Evolutionary conservation across 2,797 vertebrate genomes (phyloP), one percentile per base, ranked within the genome.

Genomic region (Enteromius trimaculatus): DNA sequence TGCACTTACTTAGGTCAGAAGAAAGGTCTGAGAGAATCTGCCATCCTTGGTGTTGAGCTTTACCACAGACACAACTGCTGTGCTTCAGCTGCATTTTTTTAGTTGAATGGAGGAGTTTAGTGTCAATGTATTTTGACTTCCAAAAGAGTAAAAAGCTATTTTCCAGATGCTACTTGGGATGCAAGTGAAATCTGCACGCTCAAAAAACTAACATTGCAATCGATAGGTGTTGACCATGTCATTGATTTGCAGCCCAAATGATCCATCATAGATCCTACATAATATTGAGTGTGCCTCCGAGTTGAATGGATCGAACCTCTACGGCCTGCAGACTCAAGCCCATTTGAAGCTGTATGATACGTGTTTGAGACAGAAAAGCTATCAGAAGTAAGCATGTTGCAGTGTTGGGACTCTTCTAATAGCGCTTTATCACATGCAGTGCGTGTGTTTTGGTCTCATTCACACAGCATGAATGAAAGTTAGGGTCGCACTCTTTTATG

Each of bases 11-110:
- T 31, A 26, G 23, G 23, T 29, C 60, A 62, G 6, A 13, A 62
- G 31, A 29, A 19, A 37, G 31, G 26, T 31, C 51, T 75, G 6
- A 9, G 5, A 44, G 19, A 55, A 17, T 49, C 21, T 6, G 71
- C 81, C 84, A 84, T 80, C 84, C 82, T 49, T 51, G 70, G 68
- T 87, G 42, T 76, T 85, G 84, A 87, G 66, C 29, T 51, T n/a
- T 6, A 6, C 37, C 13, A 7, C 26, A 42, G 26, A 11, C 26
- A 34, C 42, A 51, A 65, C 29, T 72, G 16, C 34, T 6, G 3
- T 21, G 3, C 51, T 44, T 14, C 9, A 23, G 53, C 42, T 42
- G 1, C 10, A 5, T 29, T 53, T 6, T 34, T 17, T 64, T 64
- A 17, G 39, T 4, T 23, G n/a, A 58, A 58, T 13, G 55, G 23